phyloP scores from a whole-genome alignment of 2,113 vertebrate species.

The Vicugna pacos region DNA sequence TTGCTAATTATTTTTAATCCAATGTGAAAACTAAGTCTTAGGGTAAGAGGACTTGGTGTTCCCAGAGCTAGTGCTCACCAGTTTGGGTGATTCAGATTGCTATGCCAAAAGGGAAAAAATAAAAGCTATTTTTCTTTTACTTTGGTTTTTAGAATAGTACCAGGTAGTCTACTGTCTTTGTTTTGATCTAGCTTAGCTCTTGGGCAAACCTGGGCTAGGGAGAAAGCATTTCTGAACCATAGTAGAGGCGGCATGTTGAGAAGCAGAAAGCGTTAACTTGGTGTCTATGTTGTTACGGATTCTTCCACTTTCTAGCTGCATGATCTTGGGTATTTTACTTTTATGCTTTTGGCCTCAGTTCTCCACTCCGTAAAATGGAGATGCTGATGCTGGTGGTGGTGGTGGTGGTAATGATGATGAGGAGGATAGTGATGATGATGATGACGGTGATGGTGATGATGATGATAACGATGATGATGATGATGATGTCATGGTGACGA shows the following conservation, averaged over 20 bases:
- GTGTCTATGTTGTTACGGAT: background rate
- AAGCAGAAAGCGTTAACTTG: background rate
- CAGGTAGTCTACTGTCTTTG: background rate
- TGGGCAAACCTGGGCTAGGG: background rate
- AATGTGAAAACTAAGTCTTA: background rate
- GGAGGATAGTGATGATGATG: background rate
- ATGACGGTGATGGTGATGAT: background rate
- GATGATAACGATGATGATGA: background rate
- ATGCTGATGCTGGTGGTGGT: background rate
- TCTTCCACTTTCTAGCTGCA: background rate
- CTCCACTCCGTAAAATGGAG: background rate
- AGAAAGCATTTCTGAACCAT: background rate
- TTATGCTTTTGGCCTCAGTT: background rate
- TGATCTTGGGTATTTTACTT: background rate
- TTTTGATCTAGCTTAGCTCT: background rate
- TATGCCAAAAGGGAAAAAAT: background rate
- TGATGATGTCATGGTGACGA: background rate
- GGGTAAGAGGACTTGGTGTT: background rate
- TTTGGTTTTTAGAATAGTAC: background rate
- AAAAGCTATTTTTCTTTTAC: background rate
- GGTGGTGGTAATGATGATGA: background rate
- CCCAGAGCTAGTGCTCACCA: background rate
- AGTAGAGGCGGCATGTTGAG: background rate
- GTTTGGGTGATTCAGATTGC: background rate
- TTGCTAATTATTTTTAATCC: constrained; percentile 2